Base-by-base conservation (phyloP, 1,140 invertebrate genomes). In the Drosophila bipectinata region DNA sequence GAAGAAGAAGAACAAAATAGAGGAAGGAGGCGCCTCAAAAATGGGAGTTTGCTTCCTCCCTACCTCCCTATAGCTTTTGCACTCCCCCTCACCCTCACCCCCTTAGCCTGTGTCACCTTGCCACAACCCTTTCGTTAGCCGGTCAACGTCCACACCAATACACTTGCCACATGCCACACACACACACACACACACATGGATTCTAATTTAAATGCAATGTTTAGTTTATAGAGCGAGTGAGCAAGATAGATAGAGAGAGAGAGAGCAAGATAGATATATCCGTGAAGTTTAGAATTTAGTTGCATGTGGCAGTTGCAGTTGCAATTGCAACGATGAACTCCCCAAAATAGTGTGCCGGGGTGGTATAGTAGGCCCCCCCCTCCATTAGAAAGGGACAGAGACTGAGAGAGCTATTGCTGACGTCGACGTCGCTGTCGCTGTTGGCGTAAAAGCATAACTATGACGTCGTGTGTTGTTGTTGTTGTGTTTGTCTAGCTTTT, bases 401-500 rank as follows among this genome's bases (percentile, higher is more conserved):
- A 18, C 8, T 15, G 37, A 34, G 10, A 45, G 64, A 59, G 66
- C 52, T 34, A 49, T 14, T 41, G 37, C n/a, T n/a, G 41, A 10
- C 10, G 18, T 37, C 58, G 66, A 48, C 41, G 51, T 44, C 55
- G 66, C 51, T 30, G 21, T 56, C 26, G 52, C 61, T 66, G 66
- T 52, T 45, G 24, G 62, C 32, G 56, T 39, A 45, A 57, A 69
- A 81, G 82, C 82, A 85, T 85, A 85, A 78, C 82, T 87, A 85
- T 85, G 81, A 85, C 81, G 81, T 87, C 74, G 71, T 68, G 57
- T 56, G n/a, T 72, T 12, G 60, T 37, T 76, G 44, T 60, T 18
- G 47, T 55, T 66, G 64, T 59, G 54, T 30, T 24, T 60, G 34
- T 56, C 48, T 61, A 68, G 44, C 55, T 32, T 67, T 66, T 68